These are phyloP conservation scores for Bombus balteatus DNA, from an alignment of 1,140 invertebrate species.

Conservation along the genomic window DNA sequence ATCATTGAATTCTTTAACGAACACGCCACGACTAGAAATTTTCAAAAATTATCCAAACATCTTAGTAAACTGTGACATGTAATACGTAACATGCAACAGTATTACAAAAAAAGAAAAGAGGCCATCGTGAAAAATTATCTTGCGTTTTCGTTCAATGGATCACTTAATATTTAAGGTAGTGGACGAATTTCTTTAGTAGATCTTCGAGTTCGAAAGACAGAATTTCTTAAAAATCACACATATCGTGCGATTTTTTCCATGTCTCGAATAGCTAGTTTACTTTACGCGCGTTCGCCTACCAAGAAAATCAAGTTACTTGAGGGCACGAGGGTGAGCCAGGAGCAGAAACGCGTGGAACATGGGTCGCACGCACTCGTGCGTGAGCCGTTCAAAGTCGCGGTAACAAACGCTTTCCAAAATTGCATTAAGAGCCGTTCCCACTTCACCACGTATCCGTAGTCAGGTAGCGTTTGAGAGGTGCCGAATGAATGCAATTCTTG, in stretches of 20 bases:
- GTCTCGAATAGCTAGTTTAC: constrained; percentile 1
- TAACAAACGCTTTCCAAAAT: constrained; percentile 52
- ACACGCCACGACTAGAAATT: too few species aligned
- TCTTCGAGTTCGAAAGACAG: neutral
- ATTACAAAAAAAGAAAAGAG: too few species aligned
- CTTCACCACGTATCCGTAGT: constrained; percentile 48
- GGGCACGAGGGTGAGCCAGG: neutral
- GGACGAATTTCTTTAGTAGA: too few species aligned
- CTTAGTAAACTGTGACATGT: too few species aligned
- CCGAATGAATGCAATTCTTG: constrained; percentile 53
- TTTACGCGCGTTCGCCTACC: constrained; percentile 1
- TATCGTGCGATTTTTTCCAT: neutral
- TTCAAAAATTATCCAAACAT: too few species aligned
- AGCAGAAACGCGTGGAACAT: neutral
- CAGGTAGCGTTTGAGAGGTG: constrained; percentile 51
- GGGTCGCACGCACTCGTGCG: constrained; percentile 30
- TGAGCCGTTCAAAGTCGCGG: constrained; percentile 40
- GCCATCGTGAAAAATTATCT: too few species aligned
- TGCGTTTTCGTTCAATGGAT: too few species aligned
- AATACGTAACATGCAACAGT: too few species aligned
- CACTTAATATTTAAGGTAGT: too few species aligned
- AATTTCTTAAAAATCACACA: neutral
- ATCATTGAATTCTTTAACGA: too few species aligned
- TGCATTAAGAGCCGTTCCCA: constrained; percentile 43
- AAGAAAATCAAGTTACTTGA: constrained; percentile 37